Conservation (phyloP, 2,113 vertebrate genomes). For the Noctilio leporinus region DNA sequence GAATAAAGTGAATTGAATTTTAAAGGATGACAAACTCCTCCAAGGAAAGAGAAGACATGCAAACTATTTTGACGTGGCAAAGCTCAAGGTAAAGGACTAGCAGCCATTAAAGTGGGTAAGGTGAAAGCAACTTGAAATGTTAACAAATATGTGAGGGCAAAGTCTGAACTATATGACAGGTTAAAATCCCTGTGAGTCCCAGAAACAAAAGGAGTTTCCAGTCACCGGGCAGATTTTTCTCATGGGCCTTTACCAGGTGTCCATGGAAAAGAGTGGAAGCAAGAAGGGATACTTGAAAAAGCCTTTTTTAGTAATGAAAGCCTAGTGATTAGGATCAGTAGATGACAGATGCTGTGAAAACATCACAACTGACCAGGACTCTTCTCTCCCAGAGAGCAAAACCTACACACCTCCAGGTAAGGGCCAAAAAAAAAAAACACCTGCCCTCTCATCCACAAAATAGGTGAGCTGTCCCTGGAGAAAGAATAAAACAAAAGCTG, state of each 20-base stretch:
- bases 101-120: background rate
- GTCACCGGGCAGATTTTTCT: background rate
- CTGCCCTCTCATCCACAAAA: background rate
- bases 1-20: background rate
- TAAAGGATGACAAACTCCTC: background rate
- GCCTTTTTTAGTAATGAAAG: background rate
- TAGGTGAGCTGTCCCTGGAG: background rate
- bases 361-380: background rate
- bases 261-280: background rate
- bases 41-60: background rate
- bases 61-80: background rate
- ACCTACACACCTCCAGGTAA: background rate
- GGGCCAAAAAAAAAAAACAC: background rate
- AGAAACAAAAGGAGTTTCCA: background rate
- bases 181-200: background rate
- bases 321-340: background rate
- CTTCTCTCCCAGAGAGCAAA: background rate
- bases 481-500: background rate
- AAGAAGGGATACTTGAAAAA: background rate
- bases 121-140: background rate
- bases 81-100: background rate
- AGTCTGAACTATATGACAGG: background rate
- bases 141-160: background rate
- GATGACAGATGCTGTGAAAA: background rate
- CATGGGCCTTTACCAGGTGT: background rate